A percentile compares a stretch with the other conserved stretches of the same genome.
Conservation (phyloP, 2,113 vertebrate genomes). For the Columba janthina region DNA sequence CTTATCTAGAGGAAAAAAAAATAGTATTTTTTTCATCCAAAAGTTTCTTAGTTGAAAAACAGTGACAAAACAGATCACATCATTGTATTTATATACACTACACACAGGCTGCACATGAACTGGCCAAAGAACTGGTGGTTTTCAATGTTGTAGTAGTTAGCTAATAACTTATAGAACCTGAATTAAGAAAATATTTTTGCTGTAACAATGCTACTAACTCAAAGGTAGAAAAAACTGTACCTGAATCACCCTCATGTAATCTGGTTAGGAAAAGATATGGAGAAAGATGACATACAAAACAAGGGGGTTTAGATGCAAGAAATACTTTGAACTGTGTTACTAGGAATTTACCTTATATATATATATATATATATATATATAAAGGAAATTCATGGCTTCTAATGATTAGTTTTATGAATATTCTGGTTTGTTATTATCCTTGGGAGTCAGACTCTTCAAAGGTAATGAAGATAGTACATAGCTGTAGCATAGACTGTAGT, state of each 20-base stretch:
- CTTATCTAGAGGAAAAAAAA: background rate
- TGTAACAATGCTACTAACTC: background rate
- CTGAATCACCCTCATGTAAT: background rate
- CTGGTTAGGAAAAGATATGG: background rate
- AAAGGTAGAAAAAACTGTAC: constrained; percentile 15
- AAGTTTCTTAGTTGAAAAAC: background rate
- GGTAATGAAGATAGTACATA: constrained; percentile 36
- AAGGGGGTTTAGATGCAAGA: background rate
- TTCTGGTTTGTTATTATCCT: constrained; percentile 7
- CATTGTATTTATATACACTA: background rate
- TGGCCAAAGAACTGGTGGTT: background rate
- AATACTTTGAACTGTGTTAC: background rate
- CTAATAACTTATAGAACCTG: background rate
- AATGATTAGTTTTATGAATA: background rate
- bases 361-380: too few relatives aligned
- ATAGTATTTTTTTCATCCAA: background rate
- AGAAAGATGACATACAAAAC: background rate
- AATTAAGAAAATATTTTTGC: constrained; percentile 9
- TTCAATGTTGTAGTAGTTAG: background rate
- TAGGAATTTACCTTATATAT: background rate
- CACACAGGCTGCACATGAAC: background rate
- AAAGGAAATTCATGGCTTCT: background rate
- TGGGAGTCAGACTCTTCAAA: constrained; percentile 12
- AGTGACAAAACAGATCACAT: background rate
- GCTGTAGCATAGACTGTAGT: background rate